Conservation (phyloP, 2,888 invertebrate genomes). For the Mesoligia furuncula region DNA sequence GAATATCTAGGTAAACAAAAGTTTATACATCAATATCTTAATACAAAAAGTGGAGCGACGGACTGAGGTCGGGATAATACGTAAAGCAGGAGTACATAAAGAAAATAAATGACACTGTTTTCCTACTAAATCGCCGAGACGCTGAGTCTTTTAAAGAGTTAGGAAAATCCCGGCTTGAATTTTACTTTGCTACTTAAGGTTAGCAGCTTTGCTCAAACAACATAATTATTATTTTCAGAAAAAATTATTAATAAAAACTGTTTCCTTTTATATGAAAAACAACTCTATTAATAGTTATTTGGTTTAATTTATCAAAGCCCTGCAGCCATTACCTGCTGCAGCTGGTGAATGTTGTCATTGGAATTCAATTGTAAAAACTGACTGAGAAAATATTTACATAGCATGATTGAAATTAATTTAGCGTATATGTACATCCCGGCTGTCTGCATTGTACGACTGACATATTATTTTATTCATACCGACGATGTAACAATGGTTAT, state of each 20-base stretch:
- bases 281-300: constrained; percentile 25
- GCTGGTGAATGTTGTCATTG: constrained; percentile 39
- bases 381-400: constrained; percentile 60
- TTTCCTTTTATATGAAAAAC: constrained; percentile 13
- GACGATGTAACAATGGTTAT: constrained; percentile 40
- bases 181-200: constrained; percentile 48
- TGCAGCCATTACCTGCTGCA: constrained; percentile 13
- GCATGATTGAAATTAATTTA: constrained; percentile 64
- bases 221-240: constrained; percentile 2
- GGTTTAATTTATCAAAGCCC: constrained; percentile 9
- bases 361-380: constrained; percentile 53
- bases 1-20: constrained; percentile 32
- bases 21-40: constrained; percentile 36
- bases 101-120: constrained; percentile 55
- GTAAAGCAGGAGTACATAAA: constrained; percentile 45
- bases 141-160: constrained; percentile 51
- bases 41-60: constrained; percentile 34
- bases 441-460: constrained; percentile 40
- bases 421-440: constrained; percentile 44
- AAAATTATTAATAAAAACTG: not conserved
- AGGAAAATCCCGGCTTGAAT: constrained; percentile 43
- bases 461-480: constrained; percentile 59
- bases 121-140: constrained; percentile 48
- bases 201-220: constrained; percentile 35
- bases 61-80: constrained; percentile 39